Percentiles rank a stretch among this genome's conserved stretches.
Conservation (phyloP, 1,140 invertebrate genomes). For the Solen grandis region DNA sequence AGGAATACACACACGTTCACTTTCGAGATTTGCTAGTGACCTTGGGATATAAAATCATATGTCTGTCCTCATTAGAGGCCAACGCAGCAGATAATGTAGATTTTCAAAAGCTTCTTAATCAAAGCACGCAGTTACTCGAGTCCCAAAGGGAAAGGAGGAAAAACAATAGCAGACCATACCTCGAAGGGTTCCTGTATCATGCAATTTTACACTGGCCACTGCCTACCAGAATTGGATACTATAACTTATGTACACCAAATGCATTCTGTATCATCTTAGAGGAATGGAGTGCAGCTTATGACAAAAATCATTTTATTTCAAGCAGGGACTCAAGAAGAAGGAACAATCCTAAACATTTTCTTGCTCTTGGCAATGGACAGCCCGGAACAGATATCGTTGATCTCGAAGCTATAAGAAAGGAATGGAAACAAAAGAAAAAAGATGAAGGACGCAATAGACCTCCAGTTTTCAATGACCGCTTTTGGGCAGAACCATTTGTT, state of each 20-base stretch:
- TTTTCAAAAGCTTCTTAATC: too few relatives aligned
- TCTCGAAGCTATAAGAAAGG: constrained; percentile 23
- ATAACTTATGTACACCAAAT: too few relatives aligned
- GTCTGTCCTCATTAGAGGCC: too few relatives aligned
- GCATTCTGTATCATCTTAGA: too few relatives aligned
- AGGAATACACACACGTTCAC: background rate
- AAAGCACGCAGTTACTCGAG: too few relatives aligned
- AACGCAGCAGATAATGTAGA: too few relatives aligned
- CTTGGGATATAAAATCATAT: constrained; percentile 34
- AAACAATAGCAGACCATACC: constrained; percentile 18
- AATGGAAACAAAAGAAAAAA: constrained; percentile 30
- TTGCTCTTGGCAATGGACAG: constrained; percentile 40
- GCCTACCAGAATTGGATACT: background rate
- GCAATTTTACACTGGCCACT: constrained; percentile 43
- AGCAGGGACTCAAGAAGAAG: constrained; percentile 1
- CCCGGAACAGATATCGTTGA: constrained; percentile 46
- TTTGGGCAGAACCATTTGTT: constrained; percentile 28
- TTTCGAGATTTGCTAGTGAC: constrained; percentile 32
- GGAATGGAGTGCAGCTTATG: constrained; percentile 21
- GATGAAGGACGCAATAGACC: background rate
- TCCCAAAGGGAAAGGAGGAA: too few relatives aligned
- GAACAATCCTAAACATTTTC: constrained; percentile 34
- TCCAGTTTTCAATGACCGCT: constrained; percentile 4
- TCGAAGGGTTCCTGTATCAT: constrained; percentile 26
- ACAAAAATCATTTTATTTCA: constrained; percentile 22